These are phyloP conservation scores for Gallinago jamesoni DNA, from an alignment of 2,113 vertebrate species.

Conservation along the genomic window DNA sequence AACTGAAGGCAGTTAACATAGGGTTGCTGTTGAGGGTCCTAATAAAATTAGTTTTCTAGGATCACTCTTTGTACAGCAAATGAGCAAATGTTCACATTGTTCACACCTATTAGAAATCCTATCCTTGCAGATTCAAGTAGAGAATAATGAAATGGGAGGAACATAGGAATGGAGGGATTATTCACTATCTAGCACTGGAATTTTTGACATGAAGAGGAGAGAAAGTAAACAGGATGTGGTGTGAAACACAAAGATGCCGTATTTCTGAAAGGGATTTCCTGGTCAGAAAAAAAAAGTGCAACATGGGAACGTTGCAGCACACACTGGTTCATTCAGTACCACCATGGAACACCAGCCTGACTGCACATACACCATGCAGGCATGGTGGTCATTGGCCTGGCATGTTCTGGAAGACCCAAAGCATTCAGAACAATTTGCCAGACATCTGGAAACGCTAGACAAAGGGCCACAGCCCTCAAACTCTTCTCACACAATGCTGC, in stretches of 20 bases:
- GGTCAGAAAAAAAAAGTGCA: not conserved
- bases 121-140: not conserved
- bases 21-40: not conserved
- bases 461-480: not conserved
- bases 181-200: slow-evolving; percentile 38
- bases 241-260: slow-evolving; percentile 4
- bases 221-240: slow-evolving; percentile 67
- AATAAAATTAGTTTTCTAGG: not conserved
- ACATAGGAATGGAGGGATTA: not conserved
- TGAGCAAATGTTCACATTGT: not conserved
- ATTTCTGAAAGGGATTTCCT: slow-evolving; percentile 59
- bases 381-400: not conserved
- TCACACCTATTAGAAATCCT: not conserved
- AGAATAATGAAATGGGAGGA: not conserved
- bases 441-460: not conserved
- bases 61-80: not conserved
- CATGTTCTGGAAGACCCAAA: not conserved
- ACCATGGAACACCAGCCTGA: not conserved
- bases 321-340: not conserved
- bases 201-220: slow-evolving; percentile 45
- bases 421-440: not conserved
- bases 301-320: not conserved
- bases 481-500: not conserved
- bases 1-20: not conserved
- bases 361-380: rapidly evolving